Percentiles rank a stretch among this genome's conserved stretches.
Conservation (phyloP, 2,113 vertebrate genomes). For the Oreotrochilus melanogaster region DNA sequence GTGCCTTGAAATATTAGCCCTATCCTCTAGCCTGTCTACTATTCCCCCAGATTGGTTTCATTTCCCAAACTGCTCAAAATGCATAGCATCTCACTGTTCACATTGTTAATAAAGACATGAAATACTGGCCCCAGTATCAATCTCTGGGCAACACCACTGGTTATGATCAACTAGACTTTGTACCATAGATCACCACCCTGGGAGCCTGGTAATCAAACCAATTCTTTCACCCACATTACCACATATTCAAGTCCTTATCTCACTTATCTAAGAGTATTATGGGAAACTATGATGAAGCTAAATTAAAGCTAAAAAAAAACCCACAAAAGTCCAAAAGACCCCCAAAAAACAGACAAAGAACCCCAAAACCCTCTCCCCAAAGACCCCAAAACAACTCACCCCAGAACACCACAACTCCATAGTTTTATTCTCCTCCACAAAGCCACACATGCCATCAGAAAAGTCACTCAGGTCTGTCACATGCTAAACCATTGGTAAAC, state of each 20-base stretch:
- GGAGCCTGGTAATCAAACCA: not conserved
- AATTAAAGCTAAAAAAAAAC: not conserved
- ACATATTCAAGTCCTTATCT: not conserved
- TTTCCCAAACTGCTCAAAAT: not conserved
- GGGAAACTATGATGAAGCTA: not conserved
- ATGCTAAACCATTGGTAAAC: not conserved
- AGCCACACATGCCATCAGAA: not conserved
- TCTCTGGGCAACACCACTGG: not conserved
- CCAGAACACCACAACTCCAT: not conserved
- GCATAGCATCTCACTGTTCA: not conserved
- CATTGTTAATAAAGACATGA: not conserved
- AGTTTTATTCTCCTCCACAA: not conserved
- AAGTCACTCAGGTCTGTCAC: not conserved
- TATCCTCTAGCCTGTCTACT: not conserved
- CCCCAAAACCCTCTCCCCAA: not conserved
- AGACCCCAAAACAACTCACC: accelerated
- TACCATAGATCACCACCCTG: not conserved
- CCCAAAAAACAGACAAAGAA: not conserved
- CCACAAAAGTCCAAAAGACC: not conserved
- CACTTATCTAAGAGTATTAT: not conserved
- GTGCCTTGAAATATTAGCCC: not conserved
- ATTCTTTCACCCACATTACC: not conserved
- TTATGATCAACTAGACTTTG: not conserved
- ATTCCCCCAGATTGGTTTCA: not conserved
- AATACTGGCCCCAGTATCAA: not conserved